Base-by-base conservation (phyloP, 2,113 vertebrate genomes). In the Suricata suricatta region DNA sequence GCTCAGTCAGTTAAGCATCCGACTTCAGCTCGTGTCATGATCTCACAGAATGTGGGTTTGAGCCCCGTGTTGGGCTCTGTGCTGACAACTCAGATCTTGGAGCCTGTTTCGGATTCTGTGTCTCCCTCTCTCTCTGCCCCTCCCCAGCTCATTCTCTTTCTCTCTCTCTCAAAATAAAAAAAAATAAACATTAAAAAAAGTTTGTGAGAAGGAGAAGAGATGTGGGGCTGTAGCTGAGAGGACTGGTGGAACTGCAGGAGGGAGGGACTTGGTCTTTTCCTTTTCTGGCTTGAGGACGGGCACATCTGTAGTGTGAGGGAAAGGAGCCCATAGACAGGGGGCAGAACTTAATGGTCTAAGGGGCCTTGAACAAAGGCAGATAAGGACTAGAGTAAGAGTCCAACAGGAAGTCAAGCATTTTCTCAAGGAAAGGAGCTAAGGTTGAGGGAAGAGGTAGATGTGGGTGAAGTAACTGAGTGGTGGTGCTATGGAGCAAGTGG, bases 351-450 rank as follows among this genome's bases (percentile, higher is more conserved):
- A 77, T 77, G 76, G 33, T 50, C 29, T 69, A 50, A 63, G 84
- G 54, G 47, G 25, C 44, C 15, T 71, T 95, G 81, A 63, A 90
- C 31, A 83, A 86, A 85, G 74, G 44, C 38, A 80, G 31, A 14
- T 35, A 47, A 14, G 38, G 21, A 57, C 10, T 38, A 66, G 31
- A 96, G 44, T 82, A 31, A 90, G 60, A 60, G 1, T 95, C 31
- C 35, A 91, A 74, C 44, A 69, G 35, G 69, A 96, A 96, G 19
- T n/a, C 68, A 68, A 60, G 19, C 25, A 41, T 88, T 94, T 95
- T 92, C 76, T 91, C n/a, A 94, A 72, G 74, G n/a, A 44, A 52
- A 82, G n/a, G 17, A 31, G 15, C n/a, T 68, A 47, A 79, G 38
- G 29, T 52, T 84, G 63, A 44, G 6, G 9, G 71, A 90, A 3